Conservation (phyloP, 1,140 invertebrate species). For the Cylas formicarius region DNA sequence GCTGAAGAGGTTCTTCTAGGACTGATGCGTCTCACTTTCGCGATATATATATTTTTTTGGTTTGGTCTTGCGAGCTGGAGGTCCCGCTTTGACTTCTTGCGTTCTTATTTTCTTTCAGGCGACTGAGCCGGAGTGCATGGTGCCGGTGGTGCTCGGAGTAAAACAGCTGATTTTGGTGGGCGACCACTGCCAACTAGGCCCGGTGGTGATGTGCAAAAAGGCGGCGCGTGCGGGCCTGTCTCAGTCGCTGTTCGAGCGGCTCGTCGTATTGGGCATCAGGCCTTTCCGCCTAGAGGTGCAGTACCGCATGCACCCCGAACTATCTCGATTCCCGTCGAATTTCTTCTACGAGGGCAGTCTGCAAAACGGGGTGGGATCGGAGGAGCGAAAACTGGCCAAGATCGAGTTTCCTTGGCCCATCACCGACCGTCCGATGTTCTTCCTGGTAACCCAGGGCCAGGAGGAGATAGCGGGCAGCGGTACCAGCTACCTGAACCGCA, state of each 20-base stretch:
- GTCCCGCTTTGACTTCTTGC: too few species aligned
- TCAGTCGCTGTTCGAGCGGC: constrained; percentile 93
- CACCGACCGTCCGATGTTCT: constrained; percentile 96
- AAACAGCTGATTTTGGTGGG: constrained; percentile 93
- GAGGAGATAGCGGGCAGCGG: constrained; percentile 98
- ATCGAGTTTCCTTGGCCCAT: constrained; percentile 98
- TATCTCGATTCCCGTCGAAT: constrained; percentile 96
- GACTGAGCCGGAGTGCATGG: constrained; percentile 82
- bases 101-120: constrained; percentile 44
- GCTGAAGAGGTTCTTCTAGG: too few species aligned
- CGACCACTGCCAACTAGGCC: constrained; percentile 97
- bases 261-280: constrained; percentile 93
- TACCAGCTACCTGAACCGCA: constrained; percentile 96
- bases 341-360: constrained; percentile 97
- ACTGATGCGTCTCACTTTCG: too few species aligned
- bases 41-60: too few species aligned
- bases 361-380: constrained; percentile 96
- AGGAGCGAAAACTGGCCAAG: constrained; percentile 81
- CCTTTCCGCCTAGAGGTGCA: constrained; percentile 96
- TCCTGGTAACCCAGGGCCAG: constrained; percentile 95
- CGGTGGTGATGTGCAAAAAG: constrained; percentile 99
- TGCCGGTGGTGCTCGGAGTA: constrained; percentile 92
- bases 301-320: constrained; percentile 97
- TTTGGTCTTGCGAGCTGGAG: too few species aligned
- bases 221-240: constrained; percentile 93